Conservation (phyloP, 2,888 invertebrate genomes). For the Rutpela maculata region DNA sequence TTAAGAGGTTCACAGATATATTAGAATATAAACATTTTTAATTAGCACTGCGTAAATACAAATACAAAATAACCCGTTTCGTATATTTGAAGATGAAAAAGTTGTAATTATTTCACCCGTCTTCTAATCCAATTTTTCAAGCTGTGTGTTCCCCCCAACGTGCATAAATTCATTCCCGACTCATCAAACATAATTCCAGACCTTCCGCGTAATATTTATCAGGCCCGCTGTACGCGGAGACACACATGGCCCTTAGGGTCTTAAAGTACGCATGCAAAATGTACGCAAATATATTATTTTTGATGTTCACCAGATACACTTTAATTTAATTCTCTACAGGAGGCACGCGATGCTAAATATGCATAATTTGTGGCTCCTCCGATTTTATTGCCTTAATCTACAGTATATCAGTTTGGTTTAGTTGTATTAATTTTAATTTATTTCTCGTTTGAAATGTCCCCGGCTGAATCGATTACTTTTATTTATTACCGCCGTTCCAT, state of each 20-base stretch:
- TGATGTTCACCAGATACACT: constrained; percentile 72
- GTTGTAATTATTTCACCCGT: constrained; percentile 22
- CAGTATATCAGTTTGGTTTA: constrained; percentile 64
- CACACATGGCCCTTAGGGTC: constrained; percentile 69
- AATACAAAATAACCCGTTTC: constrained; percentile 3
- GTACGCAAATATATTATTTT: constrained; percentile 71
- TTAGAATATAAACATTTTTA: background rate
- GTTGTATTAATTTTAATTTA: constrained; percentile 62
- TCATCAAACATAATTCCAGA: constrained; percentile 4
- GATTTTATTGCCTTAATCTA: constrained; percentile 67
- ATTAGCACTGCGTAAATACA: constrained; percentile 6
- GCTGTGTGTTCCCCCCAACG: constrained; percentile 5
- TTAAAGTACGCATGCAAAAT: constrained; percentile 68
- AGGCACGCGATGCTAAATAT: constrained; percentile 71
- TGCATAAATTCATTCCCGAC: constrained; percentile 16
- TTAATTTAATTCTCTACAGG: constrained; percentile 72
- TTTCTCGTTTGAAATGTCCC: constrained; percentile 47
- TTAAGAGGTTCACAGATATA: too few relatives aligned
- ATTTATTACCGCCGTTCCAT: constrained; percentile 19
- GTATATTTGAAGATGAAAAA: constrained; percentile 2
- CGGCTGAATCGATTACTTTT: constrained; percentile 33
- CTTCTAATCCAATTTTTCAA: constrained; percentile 6
- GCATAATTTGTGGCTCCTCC: constrained; percentile 70
- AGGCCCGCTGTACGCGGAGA: constrained; percentile 39
- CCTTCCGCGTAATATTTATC: background rate